phyloP scores from a whole-genome alignment of 2,113 vertebrate species.

The Polypterus bichir region DNA sequence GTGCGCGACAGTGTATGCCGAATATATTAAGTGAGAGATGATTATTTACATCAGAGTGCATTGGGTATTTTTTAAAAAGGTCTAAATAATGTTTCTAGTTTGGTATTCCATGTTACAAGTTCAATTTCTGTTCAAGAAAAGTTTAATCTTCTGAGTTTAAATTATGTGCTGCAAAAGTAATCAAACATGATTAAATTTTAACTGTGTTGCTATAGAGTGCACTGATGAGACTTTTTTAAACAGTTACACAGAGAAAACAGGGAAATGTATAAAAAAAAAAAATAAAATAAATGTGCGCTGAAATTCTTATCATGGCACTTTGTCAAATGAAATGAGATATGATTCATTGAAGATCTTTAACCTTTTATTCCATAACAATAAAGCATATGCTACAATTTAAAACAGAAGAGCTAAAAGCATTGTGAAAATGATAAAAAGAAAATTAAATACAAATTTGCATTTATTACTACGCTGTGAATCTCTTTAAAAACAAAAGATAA shows the following conservation, averaged over 20 bases:
- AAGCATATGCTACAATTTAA: too few species aligned
- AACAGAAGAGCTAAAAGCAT: too few species aligned
- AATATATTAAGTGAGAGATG: constrained; percentile 56
- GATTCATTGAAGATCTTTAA: too few species aligned
- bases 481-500: too few species aligned
- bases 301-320: too few species aligned
- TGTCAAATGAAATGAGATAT: too few species aligned
- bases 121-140: constrained; percentile 6
- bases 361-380: too few species aligned
- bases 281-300: too few species aligned
- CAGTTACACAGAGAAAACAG: constrained; percentile 25
- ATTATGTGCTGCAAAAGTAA: constrained; percentile 42
- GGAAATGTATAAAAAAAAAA: too few species aligned
- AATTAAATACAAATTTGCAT: too few species aligned
- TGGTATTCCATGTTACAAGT: constrained; percentile 29
- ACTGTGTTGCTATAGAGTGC: constrained; percentile 29
- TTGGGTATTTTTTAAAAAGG: constrained; percentile 37
- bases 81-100: constrained; percentile 47
- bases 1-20: constrained; percentile 62
- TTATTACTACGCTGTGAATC: too few species aligned
- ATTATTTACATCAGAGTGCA: constrained; percentile 69
- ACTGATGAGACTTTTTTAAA: constrained; percentile 45
- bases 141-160: constrained; percentile 25
- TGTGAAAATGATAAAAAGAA: too few species aligned
- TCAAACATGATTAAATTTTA: constrained; percentile 39